Percentiles rank a stretch among this genome's conserved stretches.
phyloP scores from a whole-genome alignment of 2,888 invertebrate genomes.

The Micoletzkya japonica region DNA sequence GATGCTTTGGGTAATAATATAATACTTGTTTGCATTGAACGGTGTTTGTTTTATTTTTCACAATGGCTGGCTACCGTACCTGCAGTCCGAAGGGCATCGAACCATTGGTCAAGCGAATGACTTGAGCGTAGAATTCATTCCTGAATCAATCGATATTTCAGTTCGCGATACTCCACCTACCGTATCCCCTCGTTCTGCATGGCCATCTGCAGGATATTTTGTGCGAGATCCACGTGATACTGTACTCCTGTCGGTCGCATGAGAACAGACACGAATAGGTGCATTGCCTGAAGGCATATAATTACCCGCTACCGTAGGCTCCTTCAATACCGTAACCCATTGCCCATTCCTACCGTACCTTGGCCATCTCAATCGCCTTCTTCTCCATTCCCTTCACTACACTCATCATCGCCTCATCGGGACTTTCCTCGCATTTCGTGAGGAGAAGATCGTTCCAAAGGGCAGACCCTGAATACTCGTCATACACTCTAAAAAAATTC shows the following conservation, averaged over 20 bases:
- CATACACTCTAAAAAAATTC: no score
- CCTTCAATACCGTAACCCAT: neutral
- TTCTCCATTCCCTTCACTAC: slow-evolving; percentile 43
- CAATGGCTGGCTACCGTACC: neutral
- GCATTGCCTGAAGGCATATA: slow-evolving; percentile 76
- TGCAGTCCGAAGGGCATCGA: slow-evolving; percentile 45
- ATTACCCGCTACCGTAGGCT: neutral
- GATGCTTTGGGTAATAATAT: no score
- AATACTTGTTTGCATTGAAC: no score
- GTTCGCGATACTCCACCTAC: neutral
- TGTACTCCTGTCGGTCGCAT: slow-evolving; percentile 94
- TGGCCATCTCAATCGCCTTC: slow-evolving; percentile 55
- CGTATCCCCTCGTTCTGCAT: slow-evolving; percentile 75
- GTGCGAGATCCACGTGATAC: slow-evolving; percentile 93
- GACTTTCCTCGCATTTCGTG: slow-evolving; percentile 46
- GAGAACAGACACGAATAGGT: slow-evolving; percentile 91
- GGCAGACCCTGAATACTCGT: slow-evolving; percentile 37
- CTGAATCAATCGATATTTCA: slow-evolving; percentile 70
- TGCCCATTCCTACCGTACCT: slow-evolving; percentile 17
- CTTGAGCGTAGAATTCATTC: slow-evolving; percentile 86
- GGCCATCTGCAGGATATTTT: slow-evolving; percentile 91
- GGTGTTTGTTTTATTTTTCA: neutral
- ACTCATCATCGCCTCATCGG: slow-evolving; percentile 50
- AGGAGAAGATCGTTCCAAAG: slow-evolving; percentile 56
- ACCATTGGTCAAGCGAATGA: slow-evolving; percentile 88